Percentiles rank a stretch among this genome's conserved stretches.
Evolutionary conservation across 2,888 invertebrate genomes (phyloP).

Genomic region (Gastrophysa polygoni): DNA sequence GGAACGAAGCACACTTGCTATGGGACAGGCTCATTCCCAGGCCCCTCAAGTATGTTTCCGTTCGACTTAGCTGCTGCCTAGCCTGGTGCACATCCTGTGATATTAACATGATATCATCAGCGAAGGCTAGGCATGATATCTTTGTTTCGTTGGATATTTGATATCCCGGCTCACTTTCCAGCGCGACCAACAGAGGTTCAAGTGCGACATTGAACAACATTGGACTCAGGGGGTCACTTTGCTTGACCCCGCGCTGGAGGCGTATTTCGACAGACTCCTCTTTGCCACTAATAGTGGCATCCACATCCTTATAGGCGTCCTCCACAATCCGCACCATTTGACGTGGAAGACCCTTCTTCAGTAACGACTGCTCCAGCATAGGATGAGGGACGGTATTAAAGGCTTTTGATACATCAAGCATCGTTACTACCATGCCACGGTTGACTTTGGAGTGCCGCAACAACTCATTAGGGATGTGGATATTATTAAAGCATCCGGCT

Average conservation of each 20-base stretch:
- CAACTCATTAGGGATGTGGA: constrained; percentile 42
- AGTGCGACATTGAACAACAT: constrained; percentile 51
- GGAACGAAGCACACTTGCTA: too few relatives aligned
- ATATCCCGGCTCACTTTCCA: constrained; percentile 41
- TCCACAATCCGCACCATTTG: constrained; percentile 41
- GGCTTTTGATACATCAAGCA: constrained; percentile 57
- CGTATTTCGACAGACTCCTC: constrained; percentile 21
- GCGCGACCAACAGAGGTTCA: constrained; percentile 41
- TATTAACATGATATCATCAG: constrained; percentile 47
- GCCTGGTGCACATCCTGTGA: constrained; percentile 43
- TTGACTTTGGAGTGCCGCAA: constrained; percentile 39
- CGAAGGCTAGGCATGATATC: constrained; percentile 50
- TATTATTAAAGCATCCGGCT: constrained; percentile 48
- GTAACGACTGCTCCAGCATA: constrained; percentile 44
- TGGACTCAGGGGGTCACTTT: constrained; percentile 53
- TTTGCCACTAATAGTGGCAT: constrained; percentile 38
- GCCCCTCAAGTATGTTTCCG: too few relatives aligned
- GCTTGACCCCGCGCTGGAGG: constrained; percentile 53
- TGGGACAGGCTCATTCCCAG: constrained; percentile 33
- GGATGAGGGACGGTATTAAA: constrained; percentile 51
- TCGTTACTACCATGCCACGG: constrained; percentile 50
- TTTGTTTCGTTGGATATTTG: constrained; percentile 12
- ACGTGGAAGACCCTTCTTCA: constrained; percentile 47
- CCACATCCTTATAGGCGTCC: constrained; percentile 49
- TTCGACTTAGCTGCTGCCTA: constrained; percentile 38